Conservation (phyloP, 2,888 invertebrate genomes). For the Tanypteryx hageni region DNA sequence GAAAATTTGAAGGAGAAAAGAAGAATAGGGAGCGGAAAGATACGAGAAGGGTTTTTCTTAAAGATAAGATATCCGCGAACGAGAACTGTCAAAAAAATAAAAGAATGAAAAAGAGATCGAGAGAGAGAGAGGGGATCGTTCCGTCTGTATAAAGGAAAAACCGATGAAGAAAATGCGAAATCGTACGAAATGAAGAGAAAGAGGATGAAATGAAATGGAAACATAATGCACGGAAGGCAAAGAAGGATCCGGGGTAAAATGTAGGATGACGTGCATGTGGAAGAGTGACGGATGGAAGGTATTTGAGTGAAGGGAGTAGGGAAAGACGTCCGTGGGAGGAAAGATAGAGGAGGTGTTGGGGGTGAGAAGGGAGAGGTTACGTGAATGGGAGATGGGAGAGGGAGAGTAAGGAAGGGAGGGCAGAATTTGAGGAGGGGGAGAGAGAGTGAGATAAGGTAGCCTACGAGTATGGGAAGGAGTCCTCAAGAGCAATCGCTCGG, state of each 20-base stretch:
- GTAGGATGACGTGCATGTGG: neutral
- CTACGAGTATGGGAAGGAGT: too few species aligned
- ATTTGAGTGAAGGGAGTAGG: neutral
- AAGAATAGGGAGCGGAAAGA: neutral
- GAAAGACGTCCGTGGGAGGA: neutral
- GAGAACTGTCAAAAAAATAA: neutral
- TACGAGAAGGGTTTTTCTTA: neutral
- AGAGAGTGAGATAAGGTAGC: too few species aligned
- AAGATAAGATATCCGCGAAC: neutral
- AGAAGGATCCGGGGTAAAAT: neutral
- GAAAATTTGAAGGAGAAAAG: conserved; percentile 12
- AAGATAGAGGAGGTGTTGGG: neutral
- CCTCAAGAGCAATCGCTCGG: neutral
- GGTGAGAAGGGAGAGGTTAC: neutral
- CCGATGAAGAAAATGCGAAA: neutral
- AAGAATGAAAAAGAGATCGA: neutral
- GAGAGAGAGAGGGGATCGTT: neutral
- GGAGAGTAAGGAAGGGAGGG: neutral
- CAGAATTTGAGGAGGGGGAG: neutral
- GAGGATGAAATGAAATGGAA: neutral
- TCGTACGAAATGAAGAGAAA: neutral
- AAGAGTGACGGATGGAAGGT: neutral
- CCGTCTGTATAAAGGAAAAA: neutral
- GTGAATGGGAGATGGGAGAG: neutral
- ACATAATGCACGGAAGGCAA: neutral